Conservation (phyloP, 2,888 invertebrate genomes). For the Eupithecia dodoneata region DNA sequence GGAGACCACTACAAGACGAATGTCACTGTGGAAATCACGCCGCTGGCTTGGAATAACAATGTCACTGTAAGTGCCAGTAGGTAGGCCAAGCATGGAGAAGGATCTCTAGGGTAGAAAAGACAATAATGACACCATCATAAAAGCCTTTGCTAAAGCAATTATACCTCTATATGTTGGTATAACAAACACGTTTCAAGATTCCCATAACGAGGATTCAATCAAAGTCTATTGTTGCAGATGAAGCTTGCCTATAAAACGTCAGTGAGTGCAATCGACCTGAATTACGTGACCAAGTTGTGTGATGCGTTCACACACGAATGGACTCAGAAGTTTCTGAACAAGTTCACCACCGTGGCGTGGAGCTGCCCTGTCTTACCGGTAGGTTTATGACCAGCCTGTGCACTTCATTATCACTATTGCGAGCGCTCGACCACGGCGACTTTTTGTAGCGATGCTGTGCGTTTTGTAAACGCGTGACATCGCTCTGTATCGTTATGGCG, state of each 20-base stretch:
- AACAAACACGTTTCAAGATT: no score
- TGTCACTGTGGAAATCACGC: background rate
- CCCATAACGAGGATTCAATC: background rate
- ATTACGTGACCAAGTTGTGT: background rate
- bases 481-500: no score
- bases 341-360: background rate
- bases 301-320: background rate
- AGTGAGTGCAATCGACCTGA: background rate
- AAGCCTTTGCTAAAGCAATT: no score
- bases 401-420: background rate
- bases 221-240: background rate
- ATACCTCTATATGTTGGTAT: no score
- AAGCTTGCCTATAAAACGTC: background rate
- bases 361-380: background rate
- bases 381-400: background rate
- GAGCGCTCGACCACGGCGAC: no score
- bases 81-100: no score
- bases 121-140: no score
- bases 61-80: background rate
- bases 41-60: background rate
- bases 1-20: background rate
- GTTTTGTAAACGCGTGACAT: no score
- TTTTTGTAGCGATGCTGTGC: no score
- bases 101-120: no score
- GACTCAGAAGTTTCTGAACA: conserved; percentile 4